These are phyloP conservation scores for Pseudeuparius sepicola DNA, from an alignment of 2,888 invertebrate genomes.

Conservation along the genomic window DNA sequence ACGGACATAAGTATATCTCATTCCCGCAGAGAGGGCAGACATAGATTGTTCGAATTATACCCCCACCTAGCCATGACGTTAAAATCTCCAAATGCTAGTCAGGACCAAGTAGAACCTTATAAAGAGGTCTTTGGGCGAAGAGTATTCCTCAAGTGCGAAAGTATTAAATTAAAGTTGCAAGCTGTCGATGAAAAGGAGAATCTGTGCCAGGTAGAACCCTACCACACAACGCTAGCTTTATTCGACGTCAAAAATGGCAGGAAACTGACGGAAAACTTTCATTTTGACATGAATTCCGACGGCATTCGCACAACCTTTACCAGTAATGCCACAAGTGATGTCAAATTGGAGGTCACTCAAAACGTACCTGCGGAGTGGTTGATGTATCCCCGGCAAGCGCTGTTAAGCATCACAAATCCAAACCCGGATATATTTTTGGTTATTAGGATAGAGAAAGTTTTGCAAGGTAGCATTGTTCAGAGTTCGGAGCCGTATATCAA, in stretches of 20 bases:
- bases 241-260: constrained; percentile 81
- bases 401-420: constrained; percentile 79
- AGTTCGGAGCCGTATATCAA: constrained; percentile 81
- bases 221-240: constrained; percentile 78
- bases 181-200: constrained; percentile 68
- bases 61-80: constrained; percentile 46
- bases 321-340: constrained; percentile 32
- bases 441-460: constrained; percentile 86
- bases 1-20: constrained; percentile 79
- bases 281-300: constrained; percentile 75
- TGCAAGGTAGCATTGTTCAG: constrained; percentile 80
- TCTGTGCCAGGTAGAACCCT: constrained; percentile 73
- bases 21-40: constrained; percentile 68
- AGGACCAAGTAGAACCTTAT: constrained; percentile 55
- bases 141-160: constrained; percentile 73
- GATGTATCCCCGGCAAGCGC: constrained; percentile 56
- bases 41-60: constrained; percentile 67
- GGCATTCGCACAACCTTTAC: constrained; percentile 52
- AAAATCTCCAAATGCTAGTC: constrained; percentile 33
- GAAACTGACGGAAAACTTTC: constrained; percentile 89
- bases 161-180: constrained; percentile 70
- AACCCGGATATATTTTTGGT: constrained; percentile 88
- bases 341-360: constrained; percentile 52
- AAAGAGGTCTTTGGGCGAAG: constrained; percentile 82
- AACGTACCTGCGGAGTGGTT: constrained; percentile 69